phyloP scores from a whole-genome alignment of 2,113 vertebrate genomes.

The Nycticorax nycticorax region DNA sequence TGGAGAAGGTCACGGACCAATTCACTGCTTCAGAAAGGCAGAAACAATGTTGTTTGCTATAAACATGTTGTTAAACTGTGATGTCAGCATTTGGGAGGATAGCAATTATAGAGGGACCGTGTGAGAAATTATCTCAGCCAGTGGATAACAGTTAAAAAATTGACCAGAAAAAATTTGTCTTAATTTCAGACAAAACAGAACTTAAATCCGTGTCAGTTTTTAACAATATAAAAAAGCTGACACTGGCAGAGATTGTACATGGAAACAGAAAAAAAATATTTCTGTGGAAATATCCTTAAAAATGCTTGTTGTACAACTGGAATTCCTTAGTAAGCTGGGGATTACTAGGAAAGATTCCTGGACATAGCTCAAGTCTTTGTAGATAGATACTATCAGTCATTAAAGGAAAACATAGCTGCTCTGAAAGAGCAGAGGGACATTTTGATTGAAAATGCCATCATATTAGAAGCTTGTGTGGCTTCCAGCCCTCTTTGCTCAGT shows the following conservation, averaged over 20 bases:
- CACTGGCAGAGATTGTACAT: background rate
- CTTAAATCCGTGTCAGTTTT: background rate
- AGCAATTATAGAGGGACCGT: background rate
- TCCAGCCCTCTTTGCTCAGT: background rate
- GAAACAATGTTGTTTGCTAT: background rate
- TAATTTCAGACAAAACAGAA: background rate
- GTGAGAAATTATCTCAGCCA: background rate
- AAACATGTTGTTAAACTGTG: background rate
- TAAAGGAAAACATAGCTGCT: background rate
- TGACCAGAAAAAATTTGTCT: background rate
- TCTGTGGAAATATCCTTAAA: background rate
- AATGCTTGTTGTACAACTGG: background rate
- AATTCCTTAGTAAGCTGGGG: background rate
- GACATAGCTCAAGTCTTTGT: background rate
- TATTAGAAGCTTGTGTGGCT: background rate
- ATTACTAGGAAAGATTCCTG: background rate
- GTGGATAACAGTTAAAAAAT: background rate
- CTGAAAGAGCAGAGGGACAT: background rate
- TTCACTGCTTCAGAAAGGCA: background rate
- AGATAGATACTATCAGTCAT: background rate
- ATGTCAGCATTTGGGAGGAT: background rate
- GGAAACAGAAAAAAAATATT: background rate
- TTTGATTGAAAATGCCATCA: background rate
- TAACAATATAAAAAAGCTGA: background rate
- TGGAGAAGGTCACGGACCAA: background rate